Evolutionary conservation across 2,797 vertebrate genomes (phyloP).

Genomic region (Tarsius wallacei): DNA sequence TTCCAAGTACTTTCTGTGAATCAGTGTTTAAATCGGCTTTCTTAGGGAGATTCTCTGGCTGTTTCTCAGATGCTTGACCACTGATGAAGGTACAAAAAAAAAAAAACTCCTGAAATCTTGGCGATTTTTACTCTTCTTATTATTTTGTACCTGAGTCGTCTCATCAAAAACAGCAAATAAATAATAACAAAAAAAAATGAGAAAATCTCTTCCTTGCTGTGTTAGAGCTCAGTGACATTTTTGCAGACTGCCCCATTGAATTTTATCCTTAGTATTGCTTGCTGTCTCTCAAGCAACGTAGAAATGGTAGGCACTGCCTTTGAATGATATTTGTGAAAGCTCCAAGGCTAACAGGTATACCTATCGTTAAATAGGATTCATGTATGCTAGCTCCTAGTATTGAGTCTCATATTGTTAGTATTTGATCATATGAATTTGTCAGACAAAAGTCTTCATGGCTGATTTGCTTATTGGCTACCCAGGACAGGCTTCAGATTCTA

Average conservation of each 20-base stretch:
- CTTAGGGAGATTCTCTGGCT: neutral
- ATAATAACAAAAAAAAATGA: neutral
- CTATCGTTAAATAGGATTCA: conserved; percentile 24
- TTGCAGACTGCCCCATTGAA: neutral
- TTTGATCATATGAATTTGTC: conserved; percentile 77
- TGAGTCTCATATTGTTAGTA: neutral
- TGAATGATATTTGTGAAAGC: neutral
- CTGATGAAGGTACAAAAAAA: neutral
- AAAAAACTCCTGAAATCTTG: neutral
- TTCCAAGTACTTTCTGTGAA: neutral
- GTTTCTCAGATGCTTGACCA: neutral
- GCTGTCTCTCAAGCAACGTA: neutral
- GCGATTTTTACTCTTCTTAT: neutral
- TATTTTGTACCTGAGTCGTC: neutral
- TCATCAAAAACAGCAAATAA: neutral
- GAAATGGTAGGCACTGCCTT: neutral
- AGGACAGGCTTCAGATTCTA: conserved; percentile 15
- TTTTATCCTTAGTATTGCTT: neutral
- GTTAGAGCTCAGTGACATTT: neutral
- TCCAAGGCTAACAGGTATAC: neutral
- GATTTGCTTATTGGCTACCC: conserved; percentile 68
- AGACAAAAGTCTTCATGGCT: conserved; percentile 76
- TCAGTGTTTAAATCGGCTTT: neutral
- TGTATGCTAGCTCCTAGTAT: neutral
- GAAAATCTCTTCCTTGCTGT: neutral